Percentiles rank a stretch among this genome's conserved stretches.
These are phyloP conservation scores for Iguana delicatissima DNA, from an alignment of 2,797 vertebrate genomes.

Conservation along the genomic window DNA sequence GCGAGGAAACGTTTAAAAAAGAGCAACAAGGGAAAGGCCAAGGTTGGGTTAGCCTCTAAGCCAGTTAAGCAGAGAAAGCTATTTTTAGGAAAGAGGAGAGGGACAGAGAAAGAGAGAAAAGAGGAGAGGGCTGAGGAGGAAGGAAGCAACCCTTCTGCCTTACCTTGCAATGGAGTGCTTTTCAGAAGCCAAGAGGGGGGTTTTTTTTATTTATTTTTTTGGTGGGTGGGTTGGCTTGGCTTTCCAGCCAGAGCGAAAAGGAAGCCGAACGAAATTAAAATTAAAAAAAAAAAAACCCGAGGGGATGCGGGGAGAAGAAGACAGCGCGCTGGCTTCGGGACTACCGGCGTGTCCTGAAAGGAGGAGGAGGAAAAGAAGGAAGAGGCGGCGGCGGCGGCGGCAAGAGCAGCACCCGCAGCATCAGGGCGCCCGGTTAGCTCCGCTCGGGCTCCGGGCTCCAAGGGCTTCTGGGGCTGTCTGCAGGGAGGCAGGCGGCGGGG, in stretches of 20 bases:
- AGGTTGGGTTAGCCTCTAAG: background rate
- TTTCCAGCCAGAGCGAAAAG: too few relatives aligned
- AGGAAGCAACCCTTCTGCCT: slow-evolving; percentile 53
- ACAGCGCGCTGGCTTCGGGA: slow-evolving; percentile 68
- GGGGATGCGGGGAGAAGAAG: too few relatives aligned
- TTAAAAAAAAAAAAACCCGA: too few relatives aligned
- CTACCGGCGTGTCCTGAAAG: slow-evolving; percentile 75
- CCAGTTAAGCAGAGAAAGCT: slow-evolving; percentile 31
- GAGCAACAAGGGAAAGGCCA: background rate
- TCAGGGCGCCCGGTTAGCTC: slow-evolving; percentile 57
- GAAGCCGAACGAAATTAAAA: too few relatives aligned
- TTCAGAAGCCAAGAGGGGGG: slow-evolving; percentile 57
- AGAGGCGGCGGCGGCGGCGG: background rate
- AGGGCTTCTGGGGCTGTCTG: slow-evolving; percentile 85
- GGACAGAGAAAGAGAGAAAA: background rate
- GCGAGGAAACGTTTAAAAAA: background rate
- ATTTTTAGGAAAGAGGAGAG: slow-evolving; percentile 42
- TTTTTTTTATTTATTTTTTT: background rate
- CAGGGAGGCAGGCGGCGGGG: slow-evolving; percentile 77
- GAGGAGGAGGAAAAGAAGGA: slow-evolving; percentile 18
- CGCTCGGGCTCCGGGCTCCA: slow-evolving; percentile 72
- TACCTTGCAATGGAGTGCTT: slow-evolving; percentile 77
- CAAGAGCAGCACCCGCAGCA: slow-evolving; percentile 41
- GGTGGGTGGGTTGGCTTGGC: too few relatives aligned
- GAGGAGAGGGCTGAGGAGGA: slow-evolving; percentile 2